Conservation (phyloP, 2,797 vertebrate genomes). For the Pitangus sulphuratus region DNA sequence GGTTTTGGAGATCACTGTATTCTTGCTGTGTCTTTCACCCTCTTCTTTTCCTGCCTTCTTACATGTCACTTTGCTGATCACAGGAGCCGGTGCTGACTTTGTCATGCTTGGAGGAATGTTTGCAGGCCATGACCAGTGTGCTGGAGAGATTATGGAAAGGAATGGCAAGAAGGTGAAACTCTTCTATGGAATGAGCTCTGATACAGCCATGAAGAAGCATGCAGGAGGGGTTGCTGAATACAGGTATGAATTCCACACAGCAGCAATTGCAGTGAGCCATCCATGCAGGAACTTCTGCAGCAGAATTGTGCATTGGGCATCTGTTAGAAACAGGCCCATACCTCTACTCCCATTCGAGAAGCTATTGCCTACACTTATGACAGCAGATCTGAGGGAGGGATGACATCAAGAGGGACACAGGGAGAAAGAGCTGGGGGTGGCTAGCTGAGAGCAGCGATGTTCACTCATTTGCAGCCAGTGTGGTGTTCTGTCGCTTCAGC, state of each 20-base stretch:
- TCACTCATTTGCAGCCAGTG: not conserved
- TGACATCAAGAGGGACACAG: not conserved
- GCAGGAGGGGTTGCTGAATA: conserved; percentile 94
- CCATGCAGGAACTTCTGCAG: not conserved
- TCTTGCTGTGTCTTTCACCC: not conserved
- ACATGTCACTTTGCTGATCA: not conserved
- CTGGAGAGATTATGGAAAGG: conserved; percentile 91
- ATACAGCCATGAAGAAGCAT: conserved; percentile 98
- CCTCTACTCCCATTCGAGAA: not conserved
- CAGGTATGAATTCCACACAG: conserved; percentile 79
- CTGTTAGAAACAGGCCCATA: not conserved
- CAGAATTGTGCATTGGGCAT: not conserved
- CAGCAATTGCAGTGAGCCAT: not conserved
- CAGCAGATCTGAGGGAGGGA: not conserved
- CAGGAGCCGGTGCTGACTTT: conserved; percentile 96
- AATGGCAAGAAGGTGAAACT: conserved; percentile 94
- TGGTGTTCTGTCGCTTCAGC: not conserved
- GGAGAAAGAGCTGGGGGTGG: not conserved
- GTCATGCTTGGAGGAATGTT: conserved; percentile 99
- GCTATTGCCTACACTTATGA: not conserved
- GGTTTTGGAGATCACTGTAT: not conserved
- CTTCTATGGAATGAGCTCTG: conserved; percentile 99
- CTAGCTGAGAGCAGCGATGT: not conserved
- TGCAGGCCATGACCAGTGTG: conserved; percentile 94
- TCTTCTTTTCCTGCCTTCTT: not conserved